Evolutionary conservation across 2,113 vertebrate genomes (phyloP), one percentile per base, ranked within the genome.

Genomic region (Microtus pennsylvanicus): DNA sequence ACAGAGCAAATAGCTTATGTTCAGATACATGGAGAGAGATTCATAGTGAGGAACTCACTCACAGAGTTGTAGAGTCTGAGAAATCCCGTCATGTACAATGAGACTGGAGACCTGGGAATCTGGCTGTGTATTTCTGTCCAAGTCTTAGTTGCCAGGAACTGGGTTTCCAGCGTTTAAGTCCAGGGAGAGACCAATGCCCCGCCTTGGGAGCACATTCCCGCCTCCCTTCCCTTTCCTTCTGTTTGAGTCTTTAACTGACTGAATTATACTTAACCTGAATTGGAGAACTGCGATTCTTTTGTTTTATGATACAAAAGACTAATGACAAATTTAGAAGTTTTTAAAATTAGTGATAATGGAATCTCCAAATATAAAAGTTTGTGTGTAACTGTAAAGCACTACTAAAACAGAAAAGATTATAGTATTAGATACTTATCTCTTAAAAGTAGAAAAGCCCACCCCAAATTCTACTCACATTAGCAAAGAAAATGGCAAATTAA

Each of bases 341-440:
- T 96, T 76, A 86, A 67, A 91, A 83, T 30, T 69, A 21, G 67
- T 81, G 28, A 94, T 74, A 77, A 50, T 52, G 26, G 58, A 55
- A 93, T 89, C 0, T 10, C 55, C 35, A 83, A 24, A 38, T 67
- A 35, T 69, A 45, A 89, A 93, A 89, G 76, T 61, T 16, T 76
- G 2, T 42, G 89, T 69, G 38, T 52, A 63, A 35, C 2, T 86
- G 30, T 82, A 93, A 89, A 77, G 80, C 50, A 9, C 2, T 47
- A 5, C 38, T 30, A 24, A 47, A 42, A 93, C 22, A 30, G 6
- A 83, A 21, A 87, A 78, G 65, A 74, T 52, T 78, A 92, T 22
- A 87, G 22, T 38, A 47, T 38, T 85, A 21, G 83, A 92, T 65
- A 3, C 26, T 7, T 87, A 35, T 24, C 55, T 75, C 63, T 52